Conservation (phyloP, 2,888 invertebrate genomes). For the Oithona nana region DNA sequence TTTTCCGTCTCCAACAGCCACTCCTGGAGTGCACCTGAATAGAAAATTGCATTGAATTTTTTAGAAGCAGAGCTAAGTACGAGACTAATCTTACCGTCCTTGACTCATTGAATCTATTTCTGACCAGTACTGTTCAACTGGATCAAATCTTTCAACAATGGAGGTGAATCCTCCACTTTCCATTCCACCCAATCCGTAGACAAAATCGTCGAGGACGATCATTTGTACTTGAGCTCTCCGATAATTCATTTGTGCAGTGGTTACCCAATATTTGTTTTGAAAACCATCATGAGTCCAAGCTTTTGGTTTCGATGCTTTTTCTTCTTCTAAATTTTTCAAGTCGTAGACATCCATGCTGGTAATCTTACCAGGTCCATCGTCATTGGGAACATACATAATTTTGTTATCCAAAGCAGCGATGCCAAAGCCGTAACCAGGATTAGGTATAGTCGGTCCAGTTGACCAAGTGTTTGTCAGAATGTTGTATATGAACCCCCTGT, state of each 20-base stretch:
- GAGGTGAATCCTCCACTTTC: background rate
- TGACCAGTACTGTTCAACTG: background rate
- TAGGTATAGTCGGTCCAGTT: background rate
- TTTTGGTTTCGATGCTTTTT: too few species aligned
- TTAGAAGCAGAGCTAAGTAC: too few species aligned
- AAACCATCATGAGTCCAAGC: too few species aligned
- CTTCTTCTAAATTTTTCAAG: background rate
- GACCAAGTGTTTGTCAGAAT: background rate
- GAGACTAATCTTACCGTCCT: too few species aligned
- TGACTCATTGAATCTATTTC: background rate
- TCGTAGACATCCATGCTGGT: background rate
- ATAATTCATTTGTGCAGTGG: background rate
- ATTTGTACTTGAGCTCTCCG: background rate
- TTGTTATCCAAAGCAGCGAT: background rate
- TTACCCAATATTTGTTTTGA: background rate
- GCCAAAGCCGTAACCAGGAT: background rate
- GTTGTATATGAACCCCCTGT: background rate
- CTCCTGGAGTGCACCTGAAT: background rate
- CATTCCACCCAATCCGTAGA: background rate
- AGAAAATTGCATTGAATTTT: too few species aligned
- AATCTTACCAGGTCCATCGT: background rate
- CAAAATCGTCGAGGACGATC: background rate
- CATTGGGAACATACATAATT: background rate
- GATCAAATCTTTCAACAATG: background rate
- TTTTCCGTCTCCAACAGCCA: background rate